A percentile compares a stretch with the other conserved stretches of the same genome.
Evolutionary conservation across 35 echinoderm and acorn worm genomes (phyloP).

Genomic region (Heliocidaris tuberculata): DNA sequence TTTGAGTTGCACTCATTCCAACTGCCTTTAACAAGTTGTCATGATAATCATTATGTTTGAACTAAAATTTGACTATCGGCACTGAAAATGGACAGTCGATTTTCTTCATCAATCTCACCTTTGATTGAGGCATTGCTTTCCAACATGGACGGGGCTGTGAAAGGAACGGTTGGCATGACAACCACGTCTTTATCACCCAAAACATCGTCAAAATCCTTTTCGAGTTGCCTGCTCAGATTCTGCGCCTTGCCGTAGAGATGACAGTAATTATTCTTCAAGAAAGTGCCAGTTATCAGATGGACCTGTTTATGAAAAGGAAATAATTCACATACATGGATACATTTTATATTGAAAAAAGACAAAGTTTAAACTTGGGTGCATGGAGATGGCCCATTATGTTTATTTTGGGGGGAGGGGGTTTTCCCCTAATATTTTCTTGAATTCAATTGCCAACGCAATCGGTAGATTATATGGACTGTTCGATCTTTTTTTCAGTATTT

Average conservation of each 20-base stretch:
- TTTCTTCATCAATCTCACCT: background rate
- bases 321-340: background rate
- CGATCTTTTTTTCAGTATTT: too few relatives aligned
- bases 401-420: too few relatives aligned
- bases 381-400: too few relatives aligned
- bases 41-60: too few relatives aligned
- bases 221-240: constrained; percentile 61
- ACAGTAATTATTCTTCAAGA: constrained; percentile 48
- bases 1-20: too few relatives aligned
- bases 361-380: background rate
- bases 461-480: too few relatives aligned
- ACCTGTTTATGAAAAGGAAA: background rate
- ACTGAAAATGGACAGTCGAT: too few relatives aligned
- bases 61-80: too few relatives aligned
- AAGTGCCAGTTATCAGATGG: background rate
- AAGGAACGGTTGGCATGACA: constrained; percentile 83
- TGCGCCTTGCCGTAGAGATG: constrained; percentile 77
- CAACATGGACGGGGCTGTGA: constrained; percentile 41
- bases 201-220: constrained; percentile 51
- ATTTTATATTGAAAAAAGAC: background rate
- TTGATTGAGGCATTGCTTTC: background rate
- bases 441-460: too few relatives aligned
- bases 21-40: too few relatives aligned
- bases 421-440: too few relatives aligned
- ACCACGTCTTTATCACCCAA: constrained; percentile 61